Conservation (phyloP, 2,797 vertebrate species). For the Sebastes melanostomus region DNA sequence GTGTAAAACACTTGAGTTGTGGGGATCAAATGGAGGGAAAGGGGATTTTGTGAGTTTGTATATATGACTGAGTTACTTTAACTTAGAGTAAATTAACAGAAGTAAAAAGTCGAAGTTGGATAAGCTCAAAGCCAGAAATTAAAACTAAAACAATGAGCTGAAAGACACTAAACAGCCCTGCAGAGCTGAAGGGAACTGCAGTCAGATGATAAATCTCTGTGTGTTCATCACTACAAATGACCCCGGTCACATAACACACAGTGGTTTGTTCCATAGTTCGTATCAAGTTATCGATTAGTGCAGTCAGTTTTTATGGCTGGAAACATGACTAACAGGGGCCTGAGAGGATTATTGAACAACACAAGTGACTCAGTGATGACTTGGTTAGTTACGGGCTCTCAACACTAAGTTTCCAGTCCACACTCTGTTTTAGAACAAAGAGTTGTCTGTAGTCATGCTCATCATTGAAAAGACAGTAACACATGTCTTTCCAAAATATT, state of each 20-base stretch:
- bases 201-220: too few relatives aligned
- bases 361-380: slow-evolving; percentile 25
- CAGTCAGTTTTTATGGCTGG: not conserved
- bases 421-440: slow-evolving; percentile 35
- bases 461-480: slow-evolving; percentile 1
- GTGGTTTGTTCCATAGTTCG: not conserved
- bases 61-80: too few relatives aligned
- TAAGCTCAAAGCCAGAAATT: too few relatives aligned
- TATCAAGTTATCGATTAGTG: not conserved
- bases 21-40: too few relatives aligned
- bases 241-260: not conserved
- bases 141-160: not conserved
- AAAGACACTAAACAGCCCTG: too few relatives aligned
- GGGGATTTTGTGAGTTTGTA: too few relatives aligned
- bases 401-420: slow-evolving; percentile 1
- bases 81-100: too few relatives aligned
- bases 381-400: not conserved
- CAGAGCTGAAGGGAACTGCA: too few relatives aligned
- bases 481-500: not conserved
- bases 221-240: not conserved
- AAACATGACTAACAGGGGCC: not conserved
- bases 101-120: too few relatives aligned
- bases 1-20: too few relatives aligned
- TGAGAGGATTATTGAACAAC: slow-evolving; percentile 17
- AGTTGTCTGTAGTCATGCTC: slow-evolving; percentile 1